Evolutionary conservation across 2,797 vertebrate genomes (phyloP).

Genomic region (Arnoldichthys spilopterus): DNA sequence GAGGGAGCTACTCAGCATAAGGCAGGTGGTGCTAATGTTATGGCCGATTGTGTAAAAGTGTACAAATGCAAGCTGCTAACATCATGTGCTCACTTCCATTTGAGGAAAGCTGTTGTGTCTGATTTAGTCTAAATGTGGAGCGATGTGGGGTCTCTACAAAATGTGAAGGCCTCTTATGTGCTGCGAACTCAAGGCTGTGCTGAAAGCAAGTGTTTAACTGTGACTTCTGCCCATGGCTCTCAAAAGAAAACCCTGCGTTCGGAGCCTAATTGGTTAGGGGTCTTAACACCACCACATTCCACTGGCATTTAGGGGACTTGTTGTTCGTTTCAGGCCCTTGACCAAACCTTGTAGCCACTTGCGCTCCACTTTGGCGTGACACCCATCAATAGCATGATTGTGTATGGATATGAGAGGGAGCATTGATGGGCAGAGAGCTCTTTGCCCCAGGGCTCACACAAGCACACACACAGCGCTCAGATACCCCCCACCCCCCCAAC

Average conservation of each 20-base stretch:
- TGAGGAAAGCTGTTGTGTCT: no score
- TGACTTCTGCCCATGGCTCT: conserved; percentile 7
- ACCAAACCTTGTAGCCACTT: conserved; percentile 61
- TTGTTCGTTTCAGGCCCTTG: conserved; percentile 60
- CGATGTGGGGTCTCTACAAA: not conserved
- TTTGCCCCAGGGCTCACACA: conserved; percentile 60
- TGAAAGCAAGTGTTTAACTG: not conserved
- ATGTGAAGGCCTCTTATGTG: not conserved
- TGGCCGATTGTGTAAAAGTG: no score
- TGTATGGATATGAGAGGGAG: conserved; percentile 65
- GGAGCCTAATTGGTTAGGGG: conserved; percentile 67
- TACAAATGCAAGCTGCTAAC: no score
- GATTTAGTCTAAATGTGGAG: no score
- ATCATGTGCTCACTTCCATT: no score
- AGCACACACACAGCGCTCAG: conserved; percentile 57
- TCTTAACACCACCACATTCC: conserved; percentile 72
- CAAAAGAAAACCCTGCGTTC: conserved; percentile 61
- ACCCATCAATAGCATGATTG: conserved; percentile 74
- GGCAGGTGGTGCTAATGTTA: no score
- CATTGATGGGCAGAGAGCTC: conserved; percentile 70
- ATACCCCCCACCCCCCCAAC: not conserved
- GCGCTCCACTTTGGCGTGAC: conserved; percentile 67
- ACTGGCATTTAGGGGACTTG: conserved; percentile 70
- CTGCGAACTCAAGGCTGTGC: no score
- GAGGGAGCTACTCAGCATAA: no score